A percentile compares a stretch with the other conserved stretches of the same genome.
Conservation (phyloP, 2,888 invertebrate genomes). For the Lagria hirta region DNA sequence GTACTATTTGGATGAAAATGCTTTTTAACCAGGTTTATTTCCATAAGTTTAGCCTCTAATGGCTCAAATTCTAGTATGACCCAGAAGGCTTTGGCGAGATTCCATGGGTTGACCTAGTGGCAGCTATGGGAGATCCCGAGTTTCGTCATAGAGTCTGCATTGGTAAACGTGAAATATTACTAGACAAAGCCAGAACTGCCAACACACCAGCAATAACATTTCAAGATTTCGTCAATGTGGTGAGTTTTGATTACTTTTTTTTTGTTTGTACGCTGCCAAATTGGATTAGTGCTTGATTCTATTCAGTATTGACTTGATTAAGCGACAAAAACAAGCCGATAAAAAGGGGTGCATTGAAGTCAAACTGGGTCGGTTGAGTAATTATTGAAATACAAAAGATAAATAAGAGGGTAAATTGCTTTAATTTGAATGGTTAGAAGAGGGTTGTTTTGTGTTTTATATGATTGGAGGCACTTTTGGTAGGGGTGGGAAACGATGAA, state of each 20-base stretch:
- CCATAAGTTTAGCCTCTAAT: slow-evolving; percentile 1
- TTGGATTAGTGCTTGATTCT: slow-evolving; percentile 4
- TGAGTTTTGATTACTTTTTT: slow-evolving; percentile 59
- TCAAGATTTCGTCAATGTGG: slow-evolving; percentile 93
- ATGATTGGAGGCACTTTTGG: too few relatives aligned
- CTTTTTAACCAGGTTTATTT: too few relatives aligned
- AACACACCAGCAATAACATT: slow-evolving; percentile 81
- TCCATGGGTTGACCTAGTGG: slow-evolving; percentile 80
- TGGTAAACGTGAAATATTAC: slow-evolving; percentile 59
- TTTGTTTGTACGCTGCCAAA: too few relatives aligned
- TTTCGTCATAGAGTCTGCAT: slow-evolving; percentile 50
- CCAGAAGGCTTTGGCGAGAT: slow-evolving; percentile 93
- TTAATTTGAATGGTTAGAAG: too few relatives aligned
- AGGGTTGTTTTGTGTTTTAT: too few relatives aligned
- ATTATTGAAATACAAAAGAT: too few relatives aligned
- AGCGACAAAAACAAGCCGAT: too few relatives aligned
- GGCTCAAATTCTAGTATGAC: slow-evolving; percentile 82
- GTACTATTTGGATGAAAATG: neutral
- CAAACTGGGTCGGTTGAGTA: too few relatives aligned
- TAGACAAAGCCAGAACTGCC: slow-evolving; percentile 71
- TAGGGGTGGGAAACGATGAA: too few relatives aligned
- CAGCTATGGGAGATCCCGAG: slow-evolving; percentile 62
- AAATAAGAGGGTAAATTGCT: too few relatives aligned
- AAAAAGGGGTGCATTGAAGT: too few relatives aligned
- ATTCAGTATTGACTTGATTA: too few relatives aligned